A percentile compares a stretch with the other conserved stretches of the same genome.
Conservation (phyloP, 2,113 vertebrate genomes). For the Climacteris rufus region DNA sequence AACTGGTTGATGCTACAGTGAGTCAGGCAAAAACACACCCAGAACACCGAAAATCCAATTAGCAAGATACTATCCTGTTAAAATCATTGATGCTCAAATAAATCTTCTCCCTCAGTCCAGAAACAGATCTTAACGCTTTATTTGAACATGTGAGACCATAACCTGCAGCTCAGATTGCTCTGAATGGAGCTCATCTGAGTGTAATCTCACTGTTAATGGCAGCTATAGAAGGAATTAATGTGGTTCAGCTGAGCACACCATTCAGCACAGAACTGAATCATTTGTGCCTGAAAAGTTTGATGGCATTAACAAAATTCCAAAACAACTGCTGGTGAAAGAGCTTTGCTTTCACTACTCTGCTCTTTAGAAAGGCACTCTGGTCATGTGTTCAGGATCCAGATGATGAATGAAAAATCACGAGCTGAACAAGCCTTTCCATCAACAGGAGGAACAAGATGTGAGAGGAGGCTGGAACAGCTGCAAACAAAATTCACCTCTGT, state of each 20-base stretch:
- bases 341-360: neutral
- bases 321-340: neutral
- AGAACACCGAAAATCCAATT: neutral
- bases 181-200: neutral
- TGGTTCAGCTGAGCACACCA: neutral
- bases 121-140: neutral
- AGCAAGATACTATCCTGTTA: neutral
- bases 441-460: neutral
- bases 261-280: neutral
- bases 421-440: neutral
- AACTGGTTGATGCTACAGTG: neutral
- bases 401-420: neutral
- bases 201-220: neutral
- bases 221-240: neutral
- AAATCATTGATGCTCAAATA: neutral
- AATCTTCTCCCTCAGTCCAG: neutral
- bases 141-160: rapidly evolving
- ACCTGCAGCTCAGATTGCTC: neutral
- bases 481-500: neutral
- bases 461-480: neutral
- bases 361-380: neutral
- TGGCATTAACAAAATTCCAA: neutral
- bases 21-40: neutral
- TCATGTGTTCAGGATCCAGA: neutral
- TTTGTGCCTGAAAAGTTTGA: neutral